phyloP scores from a whole-genome alignment of 2,888 invertebrate species.

The Cordilura impudica region DNA sequence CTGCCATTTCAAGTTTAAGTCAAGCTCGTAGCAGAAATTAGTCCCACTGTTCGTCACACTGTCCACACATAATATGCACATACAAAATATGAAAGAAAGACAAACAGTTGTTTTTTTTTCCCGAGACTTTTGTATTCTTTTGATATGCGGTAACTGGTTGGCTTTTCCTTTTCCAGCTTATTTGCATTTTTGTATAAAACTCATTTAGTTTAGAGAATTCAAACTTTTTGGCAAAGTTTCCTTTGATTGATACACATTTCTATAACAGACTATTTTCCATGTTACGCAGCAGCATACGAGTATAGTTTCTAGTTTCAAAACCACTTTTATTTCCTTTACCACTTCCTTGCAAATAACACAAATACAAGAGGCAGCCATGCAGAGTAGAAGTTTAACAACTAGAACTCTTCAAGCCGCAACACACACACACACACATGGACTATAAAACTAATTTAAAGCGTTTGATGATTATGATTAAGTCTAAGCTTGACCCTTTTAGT shows the following conservation, averaged over 20 bases:
- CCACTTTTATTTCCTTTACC: constrained; percentile 51
- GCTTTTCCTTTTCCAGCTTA: neutral
- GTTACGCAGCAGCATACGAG: neutral
- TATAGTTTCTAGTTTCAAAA: constrained; percentile 36
- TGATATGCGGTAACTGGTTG: constrained; percentile 38
- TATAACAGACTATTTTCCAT: constrained; percentile 27
- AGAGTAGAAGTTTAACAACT: constrained; percentile 13
- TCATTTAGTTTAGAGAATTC: neutral
- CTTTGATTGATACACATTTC: constrained; percentile 36
- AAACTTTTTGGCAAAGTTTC: neutral
- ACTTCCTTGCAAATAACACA: constrained; percentile 30
- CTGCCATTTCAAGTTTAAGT: no score
- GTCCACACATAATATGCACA: neutral
- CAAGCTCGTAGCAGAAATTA: no score
- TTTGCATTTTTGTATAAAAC: constrained; percentile 37
- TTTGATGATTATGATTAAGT: constrained; percentile 39
- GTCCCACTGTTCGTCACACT: neutral
- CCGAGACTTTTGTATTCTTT: constrained; percentile 19
- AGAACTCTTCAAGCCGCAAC: neutral
- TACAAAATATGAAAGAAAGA: neutral
- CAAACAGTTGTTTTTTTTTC: constrained; percentile 17
- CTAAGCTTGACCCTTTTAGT: constrained; percentile 39
- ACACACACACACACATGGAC: neutral
- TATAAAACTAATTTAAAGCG: constrained; percentile 18
- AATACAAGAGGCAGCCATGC: neutral